These are phyloP conservation scores for Penaeus indicus DNA, from an alignment of 1,140 invertebrate genomes.

Conservation along the genomic window DNA sequence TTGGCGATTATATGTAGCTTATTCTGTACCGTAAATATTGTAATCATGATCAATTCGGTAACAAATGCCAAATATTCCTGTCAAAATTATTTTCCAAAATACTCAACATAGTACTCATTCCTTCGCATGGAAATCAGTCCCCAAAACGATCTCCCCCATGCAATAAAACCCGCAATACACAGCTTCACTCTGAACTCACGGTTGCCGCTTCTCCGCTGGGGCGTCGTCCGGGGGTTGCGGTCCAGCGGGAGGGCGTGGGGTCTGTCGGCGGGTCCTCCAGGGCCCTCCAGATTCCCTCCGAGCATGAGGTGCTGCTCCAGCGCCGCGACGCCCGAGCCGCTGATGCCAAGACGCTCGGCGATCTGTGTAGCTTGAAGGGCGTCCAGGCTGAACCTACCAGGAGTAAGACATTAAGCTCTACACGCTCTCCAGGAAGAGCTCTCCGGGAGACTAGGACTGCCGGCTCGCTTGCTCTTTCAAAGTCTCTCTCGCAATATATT, in stretches of 20 bases:
- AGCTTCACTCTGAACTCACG: neutral
- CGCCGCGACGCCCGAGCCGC: slow-evolving; percentile 41
- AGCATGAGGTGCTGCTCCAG: slow-evolving; percentile 43
- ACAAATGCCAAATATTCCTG: too few species aligned
- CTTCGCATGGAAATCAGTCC: too few species aligned
- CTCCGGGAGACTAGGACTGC: neutral
- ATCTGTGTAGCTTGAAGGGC: slow-evolving; percentile 64
- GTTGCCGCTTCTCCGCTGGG: neutral
- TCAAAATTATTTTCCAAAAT: too few species aligned
- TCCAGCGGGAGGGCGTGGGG: slow-evolving; percentile 38
- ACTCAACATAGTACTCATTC: too few species aligned
- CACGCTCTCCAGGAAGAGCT: too few species aligned
- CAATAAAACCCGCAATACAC: too few species aligned
- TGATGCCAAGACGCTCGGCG: slow-evolving; percentile 58
- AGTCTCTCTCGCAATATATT: too few species aligned
- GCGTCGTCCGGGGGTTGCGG: slow-evolving; percentile 44
- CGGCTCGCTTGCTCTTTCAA: too few species aligned
- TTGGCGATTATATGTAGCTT: slow-evolving; percentile 3
- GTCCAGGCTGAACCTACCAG: slow-evolving; percentile 60
- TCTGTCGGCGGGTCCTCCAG: slow-evolving; percentile 37
- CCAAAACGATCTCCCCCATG: too few species aligned
- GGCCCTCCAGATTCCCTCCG: slow-evolving; percentile 52
- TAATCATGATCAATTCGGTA: too few species aligned
- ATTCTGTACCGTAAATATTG: neutral
- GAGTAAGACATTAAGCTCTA: too few species aligned